These are phyloP conservation scores for Chondrilla cf. caribensis DNA, from an alignment of 37 sponge, comb jelly and placozoan genomes.

Conservation along the genomic window DNA sequence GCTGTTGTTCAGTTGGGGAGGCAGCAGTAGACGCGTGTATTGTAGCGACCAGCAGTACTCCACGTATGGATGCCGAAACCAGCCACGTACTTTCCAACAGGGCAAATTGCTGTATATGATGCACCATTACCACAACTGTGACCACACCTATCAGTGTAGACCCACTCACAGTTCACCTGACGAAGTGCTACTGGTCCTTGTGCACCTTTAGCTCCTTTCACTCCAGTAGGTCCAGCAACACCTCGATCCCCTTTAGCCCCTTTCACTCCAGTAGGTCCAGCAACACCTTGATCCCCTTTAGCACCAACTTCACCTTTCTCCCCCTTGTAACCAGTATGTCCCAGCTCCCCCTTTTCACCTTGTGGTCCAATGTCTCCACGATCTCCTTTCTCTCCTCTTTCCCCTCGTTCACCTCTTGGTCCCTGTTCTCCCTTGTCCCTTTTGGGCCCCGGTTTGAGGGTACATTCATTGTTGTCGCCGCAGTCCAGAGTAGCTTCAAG, in stretches of 20 bases:
- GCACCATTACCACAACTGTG: too few species aligned
- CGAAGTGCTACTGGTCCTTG: too few species aligned
- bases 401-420: not conserved
- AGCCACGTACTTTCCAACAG: too few species aligned
- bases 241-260: slow-evolving; percentile 14
- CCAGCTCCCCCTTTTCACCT: not conserved
- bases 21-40: too few species aligned
- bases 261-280: slow-evolving; percentile 59
- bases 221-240: too few species aligned
- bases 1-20: too few species aligned
- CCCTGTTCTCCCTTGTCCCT: not conserved
- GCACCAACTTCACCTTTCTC: not conserved
- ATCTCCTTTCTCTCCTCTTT: not conserved
- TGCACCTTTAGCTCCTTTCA: too few species aligned
- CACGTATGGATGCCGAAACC: too few species aligned
- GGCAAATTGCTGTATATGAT: too few species aligned
- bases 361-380: not conserved
- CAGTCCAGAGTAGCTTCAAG: not conserved
- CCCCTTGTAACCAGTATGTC: not conserved
- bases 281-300: not conserved
- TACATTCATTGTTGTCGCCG: not conserved
- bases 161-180: too few species aligned
- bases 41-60: too few species aligned
- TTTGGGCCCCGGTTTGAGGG: not conserved
- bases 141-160: too few species aligned